These are phyloP conservation scores for Chamaea fasciata DNA, from an alignment of 2,113 vertebrate species.

Conservation along the genomic window DNA sequence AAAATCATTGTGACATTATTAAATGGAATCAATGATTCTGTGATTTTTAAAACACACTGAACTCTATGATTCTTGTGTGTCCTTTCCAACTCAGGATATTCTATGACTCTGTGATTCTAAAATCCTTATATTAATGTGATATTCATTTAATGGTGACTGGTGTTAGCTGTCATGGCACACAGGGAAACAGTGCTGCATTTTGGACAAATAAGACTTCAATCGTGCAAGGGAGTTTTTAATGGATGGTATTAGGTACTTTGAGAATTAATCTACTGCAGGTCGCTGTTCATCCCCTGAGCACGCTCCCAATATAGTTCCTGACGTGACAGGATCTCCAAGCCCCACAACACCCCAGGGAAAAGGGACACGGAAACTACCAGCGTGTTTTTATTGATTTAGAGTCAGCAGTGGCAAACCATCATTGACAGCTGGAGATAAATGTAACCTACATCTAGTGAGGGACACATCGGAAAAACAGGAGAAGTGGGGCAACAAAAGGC, in stretches of 20 bases:
- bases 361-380: not conserved
- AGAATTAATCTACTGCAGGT: not conserved
- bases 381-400: not conserved
- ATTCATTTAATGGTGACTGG: not conserved
- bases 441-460: not conserved
- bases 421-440: not conserved
- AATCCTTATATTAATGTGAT: not conserved
- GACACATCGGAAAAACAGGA: not conserved
- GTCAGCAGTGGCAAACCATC: not conserved
- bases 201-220: not conserved
- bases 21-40: not conserved
- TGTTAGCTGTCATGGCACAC: not conserved
- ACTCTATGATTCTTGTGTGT: not conserved
- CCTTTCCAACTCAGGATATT: not conserved
- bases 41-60: not conserved
- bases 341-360: not conserved
- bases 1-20: not conserved
- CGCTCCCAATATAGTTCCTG: not conserved
- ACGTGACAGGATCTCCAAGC: not conserved
- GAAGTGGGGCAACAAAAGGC: not conserved
- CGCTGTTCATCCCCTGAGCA: not conserved
- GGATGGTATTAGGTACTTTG: not conserved
- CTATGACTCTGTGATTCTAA: not conserved
- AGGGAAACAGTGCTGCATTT: not conserved
- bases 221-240: not conserved